These are phyloP conservation scores for Drosophila kanekoi DNA, from an alignment of 2,888 invertebrate genomes.

Conservation along the genomic window DNA sequence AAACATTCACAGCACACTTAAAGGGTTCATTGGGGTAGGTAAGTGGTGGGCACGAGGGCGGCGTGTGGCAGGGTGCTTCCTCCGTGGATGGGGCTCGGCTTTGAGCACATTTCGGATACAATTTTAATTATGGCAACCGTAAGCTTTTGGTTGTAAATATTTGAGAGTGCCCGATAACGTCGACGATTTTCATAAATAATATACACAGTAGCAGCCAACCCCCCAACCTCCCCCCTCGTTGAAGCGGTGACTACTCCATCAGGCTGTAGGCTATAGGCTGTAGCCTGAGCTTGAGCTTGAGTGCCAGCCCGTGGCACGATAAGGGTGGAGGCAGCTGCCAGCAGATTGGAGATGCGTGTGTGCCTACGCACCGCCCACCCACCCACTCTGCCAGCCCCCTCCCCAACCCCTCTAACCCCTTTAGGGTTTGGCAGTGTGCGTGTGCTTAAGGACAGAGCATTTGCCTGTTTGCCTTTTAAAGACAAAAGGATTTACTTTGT, in stretches of 20 bases:
- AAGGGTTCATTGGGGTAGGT: slow-evolving; percentile 47
- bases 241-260: slow-evolving; percentile 51
- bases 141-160: slow-evolving; percentile 84
- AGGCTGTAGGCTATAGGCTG: slow-evolving; percentile 13
- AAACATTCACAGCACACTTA: slow-evolving; percentile 38
- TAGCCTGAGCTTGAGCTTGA: slow-evolving; percentile 40
- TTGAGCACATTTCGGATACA: slow-evolving; percentile 82
- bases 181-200: slow-evolving; percentile 84
- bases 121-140: slow-evolving; percentile 85
- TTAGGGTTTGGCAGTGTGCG: too few relatives aligned
- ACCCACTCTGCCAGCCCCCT: too few relatives aligned
- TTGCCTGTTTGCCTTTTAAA: slow-evolving; percentile 58
- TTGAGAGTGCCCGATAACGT: slow-evolving; percentile 82
- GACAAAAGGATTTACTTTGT: slow-evolving; percentile 77
- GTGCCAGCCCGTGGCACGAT: slow-evolving; percentile 42
- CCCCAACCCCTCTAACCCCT: not conserved
- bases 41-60: slow-evolving; percentile 1
- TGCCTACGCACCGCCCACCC: slow-evolving; percentile 23
- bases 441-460: slow-evolving; percentile 4
- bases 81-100: not conserved
- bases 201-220: slow-evolving; percentile 57
- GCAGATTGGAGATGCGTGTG: slow-evolving; percentile 20
- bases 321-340: slow-evolving; percentile 24
- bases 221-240: not conserved
- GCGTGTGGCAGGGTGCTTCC: slow-evolving; percentile 1